Base-by-base conservation (phyloP, 30 jellyfish, hydroid and myxozoan species). In the Euphysa ruthae region DNA sequence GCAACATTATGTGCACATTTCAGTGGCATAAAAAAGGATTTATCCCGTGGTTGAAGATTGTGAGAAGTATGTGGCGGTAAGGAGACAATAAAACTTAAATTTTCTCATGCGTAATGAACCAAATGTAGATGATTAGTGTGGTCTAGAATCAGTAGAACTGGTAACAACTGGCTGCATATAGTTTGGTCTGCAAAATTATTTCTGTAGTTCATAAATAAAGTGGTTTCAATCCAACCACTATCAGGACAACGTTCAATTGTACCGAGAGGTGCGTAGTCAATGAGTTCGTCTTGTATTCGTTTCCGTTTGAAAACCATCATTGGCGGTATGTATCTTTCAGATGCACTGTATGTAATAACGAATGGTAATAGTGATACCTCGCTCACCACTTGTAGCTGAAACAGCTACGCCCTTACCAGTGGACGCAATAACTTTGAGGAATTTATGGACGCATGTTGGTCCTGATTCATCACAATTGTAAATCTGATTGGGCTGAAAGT, bases 41-140 rank as follows among this genome's bases (percentile, higher is more conserved):
- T 63, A 35, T 63, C 83, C 31, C 64, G 66, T 20, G 91, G 91
- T 74, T 63, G 91, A 22, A 76, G 84, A 26, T 76, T 76, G 75
- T 76, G 91, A 18, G 91, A 63, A 19, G 91, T 55, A 49, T 63
- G 91, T 3, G 91, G 91, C 14, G 83, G 85, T 26, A 76, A 25
- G 43, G 91, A 76, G 31, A 76, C 49, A 23, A 76, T 29, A n/a
- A 52, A 49, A 35, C 64, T 33, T 13, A 64, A 73, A 26, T 76
- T 76, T 14, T 51, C 66, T 13, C 75, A 43, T 24, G 83, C 91
- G 51, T 1, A 66, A 22, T 64, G 82, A 63, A 76, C 51, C 30
- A 66, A 49, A 55, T 76, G 77, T 6, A 62, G 32, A 62, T 74
- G 21, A 31, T 30, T 32, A 22, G 86, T 56, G 73, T 63, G 82